A percentile compares a stretch with the other conserved stretches of the same genome.
Evolutionary conservation across 2,797 vertebrate genomes (phyloP).

Genomic region (Thamnophis elegans): DNA sequence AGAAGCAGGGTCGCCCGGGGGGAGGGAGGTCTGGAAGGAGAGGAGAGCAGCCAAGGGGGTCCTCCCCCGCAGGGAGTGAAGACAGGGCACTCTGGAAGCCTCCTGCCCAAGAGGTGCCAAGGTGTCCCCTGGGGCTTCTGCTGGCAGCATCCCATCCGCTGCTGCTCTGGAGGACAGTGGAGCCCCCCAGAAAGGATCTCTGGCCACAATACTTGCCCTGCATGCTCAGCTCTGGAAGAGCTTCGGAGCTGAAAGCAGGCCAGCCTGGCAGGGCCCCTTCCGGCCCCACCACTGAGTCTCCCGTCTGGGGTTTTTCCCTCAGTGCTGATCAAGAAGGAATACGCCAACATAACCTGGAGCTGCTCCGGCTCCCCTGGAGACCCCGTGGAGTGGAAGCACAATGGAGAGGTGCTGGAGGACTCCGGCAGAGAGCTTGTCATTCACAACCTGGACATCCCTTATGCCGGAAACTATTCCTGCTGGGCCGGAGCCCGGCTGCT

Average conservation of each 20-base stretch:
- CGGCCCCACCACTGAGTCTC: neutral
- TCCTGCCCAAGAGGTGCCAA: neutral
- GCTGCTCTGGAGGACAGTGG: neutral
- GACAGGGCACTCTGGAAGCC: neutral
- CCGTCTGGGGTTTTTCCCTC: neutral
- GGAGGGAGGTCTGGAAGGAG: neutral
- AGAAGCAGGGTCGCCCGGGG: neutral
- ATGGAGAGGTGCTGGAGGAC: neutral
- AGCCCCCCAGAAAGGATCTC: too few species aligned
- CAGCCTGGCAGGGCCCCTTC: neutral
- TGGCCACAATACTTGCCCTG: neutral
- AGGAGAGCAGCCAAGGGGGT: neutral
- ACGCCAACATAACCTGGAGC: accelerated
- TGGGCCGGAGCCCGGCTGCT: slow-evolving; percentile 18
- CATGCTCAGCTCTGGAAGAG: neutral
- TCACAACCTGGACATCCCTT: slow-evolving; percentile 37
- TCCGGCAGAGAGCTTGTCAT: neutral
- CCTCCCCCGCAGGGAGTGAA: neutral
- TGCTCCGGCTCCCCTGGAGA: neutral
- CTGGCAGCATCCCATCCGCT: neutral
- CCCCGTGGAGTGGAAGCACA: slow-evolving; percentile 28
- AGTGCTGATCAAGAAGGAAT: neutral
- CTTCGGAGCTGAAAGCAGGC: neutral
- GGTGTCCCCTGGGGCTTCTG: neutral
- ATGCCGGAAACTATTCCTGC: slow-evolving; percentile 59